These are phyloP conservation scores for Lepidocyrtinus sp. DNA, from an alignment of 2,888 invertebrate genomes.

Conservation along the genomic window DNA sequence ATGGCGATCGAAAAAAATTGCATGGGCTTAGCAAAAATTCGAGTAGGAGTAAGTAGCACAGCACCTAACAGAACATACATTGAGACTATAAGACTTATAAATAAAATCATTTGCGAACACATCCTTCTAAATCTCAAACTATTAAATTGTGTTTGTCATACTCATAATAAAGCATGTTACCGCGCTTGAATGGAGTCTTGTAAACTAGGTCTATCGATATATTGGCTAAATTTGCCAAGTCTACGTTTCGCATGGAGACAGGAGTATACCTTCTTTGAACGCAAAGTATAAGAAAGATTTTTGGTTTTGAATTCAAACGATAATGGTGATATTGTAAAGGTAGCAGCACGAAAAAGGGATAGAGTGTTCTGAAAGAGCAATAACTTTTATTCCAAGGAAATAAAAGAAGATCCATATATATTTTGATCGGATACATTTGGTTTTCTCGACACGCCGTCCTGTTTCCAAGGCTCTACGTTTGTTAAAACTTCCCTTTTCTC, in stretches of 20 bases:
- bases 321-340: conserved; percentile 20
- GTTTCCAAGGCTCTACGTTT: conserved; percentile 66
- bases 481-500: conserved; percentile 68
- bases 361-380: conserved; percentile 8
- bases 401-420: conserved; percentile 19
- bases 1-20: conserved; percentile 54
- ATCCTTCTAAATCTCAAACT: not conserved
- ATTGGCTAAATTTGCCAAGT: no score
- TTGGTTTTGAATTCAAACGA: not conserved
- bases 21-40: conserved; percentile 28
- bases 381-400: conserved; percentile 11
- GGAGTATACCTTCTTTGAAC: no score
- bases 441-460: conserved; percentile 64
- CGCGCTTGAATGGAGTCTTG: no score
- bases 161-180: not conserved
- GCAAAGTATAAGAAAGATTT: no score
- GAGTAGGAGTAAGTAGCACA: not conserved
- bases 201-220: no score
- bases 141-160: conserved; percentile 3
- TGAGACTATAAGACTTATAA: conserved; percentile 11
- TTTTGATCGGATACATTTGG: conserved; percentile 58
- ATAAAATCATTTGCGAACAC: not conserved
- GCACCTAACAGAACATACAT: conserved; percentile 37
- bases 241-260: no score
- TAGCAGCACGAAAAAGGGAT: conserved; percentile 3